A percentile compares a stretch with the other conserved stretches of the same genome.
These are phyloP conservation scores for Clusia tigrina DNA, from an alignment of 2,888 invertebrate genomes.

Conservation along the genomic window DNA sequence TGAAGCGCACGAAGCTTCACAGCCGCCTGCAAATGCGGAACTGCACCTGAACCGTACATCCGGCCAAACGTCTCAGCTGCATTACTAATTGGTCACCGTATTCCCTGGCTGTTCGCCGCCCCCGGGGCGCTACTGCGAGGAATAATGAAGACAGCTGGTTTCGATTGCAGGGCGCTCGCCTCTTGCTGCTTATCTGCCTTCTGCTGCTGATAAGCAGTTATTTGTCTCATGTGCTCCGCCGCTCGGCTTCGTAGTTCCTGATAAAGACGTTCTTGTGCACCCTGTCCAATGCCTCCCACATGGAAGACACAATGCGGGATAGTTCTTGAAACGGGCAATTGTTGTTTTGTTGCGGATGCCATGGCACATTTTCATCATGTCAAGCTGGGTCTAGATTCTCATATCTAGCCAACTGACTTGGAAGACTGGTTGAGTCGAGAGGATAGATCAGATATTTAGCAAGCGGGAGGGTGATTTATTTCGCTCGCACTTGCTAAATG, in stretches of 20 bases:
- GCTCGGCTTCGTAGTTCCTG: conserved; percentile 96
- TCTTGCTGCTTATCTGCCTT: conserved; percentile 37
- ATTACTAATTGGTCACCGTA: no score
- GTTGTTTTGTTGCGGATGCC: conserved; percentile 95
- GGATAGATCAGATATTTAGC: no score
- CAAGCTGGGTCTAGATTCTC: no score
- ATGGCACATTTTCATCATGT: no score
- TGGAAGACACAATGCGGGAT: conserved; percentile 96
- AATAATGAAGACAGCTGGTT: conserved; percentile 35
- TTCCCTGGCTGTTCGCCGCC: neutral
- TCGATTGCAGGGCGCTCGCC: conserved; percentile 23
- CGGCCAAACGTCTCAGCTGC: no score
- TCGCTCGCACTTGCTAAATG: no score
- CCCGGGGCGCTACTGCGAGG: neutral
- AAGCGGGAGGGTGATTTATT: no score
- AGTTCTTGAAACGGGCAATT: conserved; percentile 97
- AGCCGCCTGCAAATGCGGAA: no score
- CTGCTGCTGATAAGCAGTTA: conserved; percentile 77
- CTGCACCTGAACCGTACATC: no score
- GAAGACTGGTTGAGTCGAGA: no score
- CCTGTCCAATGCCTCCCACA: conserved; percentile 97
- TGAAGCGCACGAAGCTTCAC: no score
- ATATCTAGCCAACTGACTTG: no score
- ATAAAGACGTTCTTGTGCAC: conserved; percentile 97
- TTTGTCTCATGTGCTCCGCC: conserved; percentile 92